Evolutionary conservation across 2,888 invertebrate species (phyloP).

Genomic region (Zonitis immaculata): DNA sequence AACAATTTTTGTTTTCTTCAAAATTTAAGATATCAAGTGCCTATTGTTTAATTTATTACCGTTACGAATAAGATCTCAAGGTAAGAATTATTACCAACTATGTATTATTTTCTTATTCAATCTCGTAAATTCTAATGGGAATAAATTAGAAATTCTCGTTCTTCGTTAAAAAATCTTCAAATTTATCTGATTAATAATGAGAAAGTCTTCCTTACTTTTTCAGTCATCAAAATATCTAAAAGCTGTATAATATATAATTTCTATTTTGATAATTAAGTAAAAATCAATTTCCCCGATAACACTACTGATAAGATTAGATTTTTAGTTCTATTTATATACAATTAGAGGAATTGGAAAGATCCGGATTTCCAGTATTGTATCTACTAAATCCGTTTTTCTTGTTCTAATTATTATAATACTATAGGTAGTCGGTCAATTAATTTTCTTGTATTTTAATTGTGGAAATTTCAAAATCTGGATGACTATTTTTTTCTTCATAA

Average conservation of each 20-base stretch:
- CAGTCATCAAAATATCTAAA: neutral
- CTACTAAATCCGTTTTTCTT: too few relatives aligned
- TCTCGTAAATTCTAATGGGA: neutral
- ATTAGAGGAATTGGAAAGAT: neutral
- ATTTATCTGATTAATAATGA: neutral
- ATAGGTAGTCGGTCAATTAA: too few relatives aligned
- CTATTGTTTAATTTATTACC: neutral
- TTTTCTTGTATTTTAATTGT: too few relatives aligned
- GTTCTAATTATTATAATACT: too few relatives aligned
- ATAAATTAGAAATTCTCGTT: conserved; percentile 2
- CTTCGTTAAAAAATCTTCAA: neutral
- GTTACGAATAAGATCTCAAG: neutral
- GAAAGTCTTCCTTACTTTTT: neutral
- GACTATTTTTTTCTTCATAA: too few relatives aligned
- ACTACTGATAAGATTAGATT: neutral
- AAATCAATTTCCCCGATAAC: neutral
- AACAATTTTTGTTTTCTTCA: too few relatives aligned
- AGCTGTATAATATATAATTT: neutral
- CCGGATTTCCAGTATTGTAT: too few relatives aligned
- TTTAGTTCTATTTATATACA: neutral
- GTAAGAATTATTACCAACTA: neutral
- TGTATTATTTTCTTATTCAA: too few relatives aligned
- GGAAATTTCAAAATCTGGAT: too few relatives aligned
- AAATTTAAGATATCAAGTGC: neutral
- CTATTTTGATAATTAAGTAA: neutral